Evolutionary conservation across 1,140 invertebrate species (phyloP), one percentile per base, ranked within the genome.

Genomic region (Calliopsis andreniformis): DNA sequence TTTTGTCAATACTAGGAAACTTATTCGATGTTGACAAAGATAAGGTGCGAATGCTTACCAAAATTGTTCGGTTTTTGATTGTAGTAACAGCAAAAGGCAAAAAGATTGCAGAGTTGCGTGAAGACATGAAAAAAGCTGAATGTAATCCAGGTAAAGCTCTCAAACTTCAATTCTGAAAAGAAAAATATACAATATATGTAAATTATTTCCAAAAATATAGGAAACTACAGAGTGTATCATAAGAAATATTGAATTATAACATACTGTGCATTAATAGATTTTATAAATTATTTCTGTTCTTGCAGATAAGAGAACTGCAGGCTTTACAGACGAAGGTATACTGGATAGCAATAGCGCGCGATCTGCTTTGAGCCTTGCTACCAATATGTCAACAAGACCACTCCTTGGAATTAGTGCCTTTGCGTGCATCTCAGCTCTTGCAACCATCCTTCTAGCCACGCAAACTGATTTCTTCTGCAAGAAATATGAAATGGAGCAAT

Each of bases 21-120:
- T 82, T 92, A 20, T 67, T 92, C 8, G 87, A 91, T 39, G 79
- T 92, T 20, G 89, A 93, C 32, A 85, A 91, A 42, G 90, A 93
- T 62, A 92, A 93, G 83, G 89, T 93, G 62, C 79, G 91, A 72
- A 91, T 93, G 79, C 84, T 93, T 28, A 88, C 91, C 32, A 92
- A 92, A 83, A 91, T 92, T 16, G 88, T 93, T 51, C 87, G 92
- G 67, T 76, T 93, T 5, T 30, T 93, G 10, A 89, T 92, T 49
- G 78, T 87, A 23, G 79, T 89, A n/a, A 92, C 91, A 39, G 75
- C 86, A 56, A 89, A 89, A 58, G 88, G 90, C n/a, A 82, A 72
- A 4, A 84, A 71, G 14, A 88, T 92, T 14, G 69, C 89, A 25
- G 82, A 90, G 53, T 66, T 92, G 68, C 86, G 86, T 6, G 80